A percentile compares a stretch with the other conserved stretches of the same genome.
Conservation (phyloP, 2,888 invertebrate species). For the Clunio marinus region DNA sequence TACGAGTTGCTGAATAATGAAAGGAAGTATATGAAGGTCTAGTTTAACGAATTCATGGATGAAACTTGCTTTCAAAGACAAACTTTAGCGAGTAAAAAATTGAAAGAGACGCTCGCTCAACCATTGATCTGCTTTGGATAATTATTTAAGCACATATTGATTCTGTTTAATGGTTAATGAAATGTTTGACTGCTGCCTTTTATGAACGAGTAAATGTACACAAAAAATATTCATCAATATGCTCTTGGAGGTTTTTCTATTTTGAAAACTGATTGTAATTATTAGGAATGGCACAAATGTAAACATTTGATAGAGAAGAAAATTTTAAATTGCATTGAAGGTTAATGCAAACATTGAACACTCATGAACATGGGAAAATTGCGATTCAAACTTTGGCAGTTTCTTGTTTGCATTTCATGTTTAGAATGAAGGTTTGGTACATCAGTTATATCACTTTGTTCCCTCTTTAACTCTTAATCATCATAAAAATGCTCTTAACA, state of each 20-base stretch:
- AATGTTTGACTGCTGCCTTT: conserved; percentile 10
- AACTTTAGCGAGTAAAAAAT: background rate
- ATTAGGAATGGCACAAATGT: background rate
- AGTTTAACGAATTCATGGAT: conserved; percentile 5
- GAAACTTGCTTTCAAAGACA: conserved; percentile 29
- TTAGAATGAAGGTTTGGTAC: too few species aligned
- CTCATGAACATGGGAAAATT: background rate
- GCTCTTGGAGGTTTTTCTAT: background rate
- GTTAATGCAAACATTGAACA: conserved; percentile 2
- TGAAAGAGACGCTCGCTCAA: background rate
- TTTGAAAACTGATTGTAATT: background rate
- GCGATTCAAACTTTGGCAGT: background rate
- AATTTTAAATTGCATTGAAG: conserved; percentile 7
- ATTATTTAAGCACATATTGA: conserved; percentile 15
- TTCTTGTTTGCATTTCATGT: background rate
- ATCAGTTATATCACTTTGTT: too few species aligned
- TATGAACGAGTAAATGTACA: background rate
- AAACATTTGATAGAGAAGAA: conserved; percentile 9
- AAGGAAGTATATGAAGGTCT: conserved; percentile 22
- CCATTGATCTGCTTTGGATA: conserved; percentile 15
- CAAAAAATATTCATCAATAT: too few species aligned
- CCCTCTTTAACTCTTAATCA: too few species aligned
- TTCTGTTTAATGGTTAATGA: conserved; percentile 26
- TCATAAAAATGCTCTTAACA: too few species aligned
- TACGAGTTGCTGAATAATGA: background rate